These are phyloP conservation scores for Eurytoma adleriae DNA, from an alignment of 2,888 invertebrate species.

Conservation along the genomic window DNA sequence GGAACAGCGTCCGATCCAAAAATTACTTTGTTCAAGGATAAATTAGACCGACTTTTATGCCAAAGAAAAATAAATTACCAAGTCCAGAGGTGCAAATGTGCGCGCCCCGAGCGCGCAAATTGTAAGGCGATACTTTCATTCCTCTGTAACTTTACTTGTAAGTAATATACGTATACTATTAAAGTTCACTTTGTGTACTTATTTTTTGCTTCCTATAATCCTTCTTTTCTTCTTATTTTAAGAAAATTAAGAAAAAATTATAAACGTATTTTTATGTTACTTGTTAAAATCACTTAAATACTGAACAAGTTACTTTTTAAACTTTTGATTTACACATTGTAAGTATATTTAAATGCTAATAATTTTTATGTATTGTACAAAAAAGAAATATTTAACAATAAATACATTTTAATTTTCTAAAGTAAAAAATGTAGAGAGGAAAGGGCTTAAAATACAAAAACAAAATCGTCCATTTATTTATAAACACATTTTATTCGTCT, in stretches of 20 bases:
- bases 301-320: too few species aligned
- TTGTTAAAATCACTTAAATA: too few species aligned
- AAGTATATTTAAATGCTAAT: not conserved
- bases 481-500: constrained; percentile 74
- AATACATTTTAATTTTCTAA: not conserved
- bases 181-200: constrained; percentile 40
- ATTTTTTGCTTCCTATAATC: not conserved
- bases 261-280: too few species aligned
- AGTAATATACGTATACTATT: constrained; percentile 48
- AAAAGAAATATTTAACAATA: not conserved
- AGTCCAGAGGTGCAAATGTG: constrained; percentile 38
- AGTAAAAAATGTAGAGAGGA: not conserved
- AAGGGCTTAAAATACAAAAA: constrained; percentile 22
- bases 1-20: constrained; percentile 45
- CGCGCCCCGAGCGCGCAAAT: not conserved
- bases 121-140: constrained; percentile 41
- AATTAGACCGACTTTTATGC: constrained; percentile 47
- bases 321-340: too few species aligned
- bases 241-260: not conserved
- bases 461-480: constrained; percentile 65
- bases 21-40: constrained; percentile 40
- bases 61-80: constrained; percentile 33
- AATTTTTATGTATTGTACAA: not conserved
- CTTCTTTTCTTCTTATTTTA: not conserved
- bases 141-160: constrained; percentile 51